Percentiles rank a stretch among this genome's conserved stretches.
Conservation (phyloP, 2,113 vertebrate genomes). For the Clinocottus analis region DNA sequence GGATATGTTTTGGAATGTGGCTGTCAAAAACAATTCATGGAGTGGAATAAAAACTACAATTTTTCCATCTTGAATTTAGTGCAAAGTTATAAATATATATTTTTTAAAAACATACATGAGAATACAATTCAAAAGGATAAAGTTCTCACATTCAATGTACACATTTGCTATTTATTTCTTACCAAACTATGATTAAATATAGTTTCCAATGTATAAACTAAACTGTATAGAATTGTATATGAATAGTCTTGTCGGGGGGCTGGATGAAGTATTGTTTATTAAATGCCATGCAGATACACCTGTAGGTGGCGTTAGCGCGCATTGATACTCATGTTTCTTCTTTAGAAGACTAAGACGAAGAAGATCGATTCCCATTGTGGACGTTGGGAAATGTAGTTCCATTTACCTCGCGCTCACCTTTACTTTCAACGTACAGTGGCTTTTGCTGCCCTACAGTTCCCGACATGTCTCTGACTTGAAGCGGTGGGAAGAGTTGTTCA, state of each 20-base stretch:
- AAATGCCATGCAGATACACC: not conserved
- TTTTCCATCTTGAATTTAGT: not conserved
- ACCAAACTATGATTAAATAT: not conserved
- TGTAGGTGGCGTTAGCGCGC: not conserved
- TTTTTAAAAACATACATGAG: not conserved
- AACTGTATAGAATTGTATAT: not conserved
- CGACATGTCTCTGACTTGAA: not conserved
- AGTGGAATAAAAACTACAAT: not conserved
- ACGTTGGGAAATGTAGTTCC: conserved; percentile 71
- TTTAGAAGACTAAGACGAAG: not conserved
- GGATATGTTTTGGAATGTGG: not conserved
- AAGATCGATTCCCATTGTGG: rapidly evolving
- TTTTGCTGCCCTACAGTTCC: conserved; percentile 57
- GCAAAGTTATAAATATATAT: not conserved
- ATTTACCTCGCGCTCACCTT: rapidly evolving
- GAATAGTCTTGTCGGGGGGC: not conserved
- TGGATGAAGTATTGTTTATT: not conserved
- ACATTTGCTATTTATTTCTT: not conserved
- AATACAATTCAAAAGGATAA: not conserved
- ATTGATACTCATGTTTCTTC: not conserved
- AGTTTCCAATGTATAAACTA: not conserved
- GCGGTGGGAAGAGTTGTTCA: conserved; percentile 1
- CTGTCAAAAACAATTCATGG: not conserved
- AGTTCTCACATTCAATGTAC: not conserved
- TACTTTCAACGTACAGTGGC: rapidly evolving